A percentile compares a stretch with the other conserved stretches of the same genome.
These are phyloP conservation scores for Etheostoma spectabile DNA, from an alignment of 2,113 vertebrate genomes.

Conservation along the genomic window DNA sequence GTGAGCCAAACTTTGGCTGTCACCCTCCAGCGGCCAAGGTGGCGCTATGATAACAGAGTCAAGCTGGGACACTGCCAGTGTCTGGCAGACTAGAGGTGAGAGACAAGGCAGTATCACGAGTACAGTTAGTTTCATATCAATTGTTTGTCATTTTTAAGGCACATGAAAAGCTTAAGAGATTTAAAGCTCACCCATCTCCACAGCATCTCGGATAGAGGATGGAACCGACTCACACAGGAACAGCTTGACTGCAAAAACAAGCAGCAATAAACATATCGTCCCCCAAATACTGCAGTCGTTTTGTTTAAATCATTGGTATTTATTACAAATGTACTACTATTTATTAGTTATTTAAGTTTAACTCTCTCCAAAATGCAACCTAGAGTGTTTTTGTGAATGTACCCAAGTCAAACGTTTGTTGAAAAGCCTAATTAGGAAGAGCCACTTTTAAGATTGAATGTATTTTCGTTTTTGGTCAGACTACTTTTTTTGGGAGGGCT, in stretches of 20 bases:
- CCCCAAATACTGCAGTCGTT: neutral
- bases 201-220: slow-evolving; percentile 90
- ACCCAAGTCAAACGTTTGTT: no score
- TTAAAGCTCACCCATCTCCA: slow-evolving; percentile 90
- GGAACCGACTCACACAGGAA: slow-evolving; percentile 90
- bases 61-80: slow-evolving; percentile 92
- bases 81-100: slow-evolving; percentile 86
- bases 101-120: neutral
- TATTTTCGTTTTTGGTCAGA: no score
- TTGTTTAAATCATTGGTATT: no score
- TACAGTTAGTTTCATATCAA: neutral
- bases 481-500: no score
- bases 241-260: slow-evolving; percentile 89
- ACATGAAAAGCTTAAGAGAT: neutral
- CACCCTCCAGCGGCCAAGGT: slow-evolving; percentile 86
- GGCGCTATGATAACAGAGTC: slow-evolving; percentile 97
- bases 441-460: no score
- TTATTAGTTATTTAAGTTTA: no score
- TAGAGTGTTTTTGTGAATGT: no score
- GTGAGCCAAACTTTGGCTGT: slow-evolving; percentile 87
- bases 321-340: neutral
- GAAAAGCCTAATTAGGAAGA: no score
- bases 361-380: no score
- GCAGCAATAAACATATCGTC: neutral
- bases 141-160: neutral